Evolutionary conservation across 2,888 invertebrate genomes (phyloP).

Genomic region (Scaptodrosophila latifasciaeformis): DNA sequence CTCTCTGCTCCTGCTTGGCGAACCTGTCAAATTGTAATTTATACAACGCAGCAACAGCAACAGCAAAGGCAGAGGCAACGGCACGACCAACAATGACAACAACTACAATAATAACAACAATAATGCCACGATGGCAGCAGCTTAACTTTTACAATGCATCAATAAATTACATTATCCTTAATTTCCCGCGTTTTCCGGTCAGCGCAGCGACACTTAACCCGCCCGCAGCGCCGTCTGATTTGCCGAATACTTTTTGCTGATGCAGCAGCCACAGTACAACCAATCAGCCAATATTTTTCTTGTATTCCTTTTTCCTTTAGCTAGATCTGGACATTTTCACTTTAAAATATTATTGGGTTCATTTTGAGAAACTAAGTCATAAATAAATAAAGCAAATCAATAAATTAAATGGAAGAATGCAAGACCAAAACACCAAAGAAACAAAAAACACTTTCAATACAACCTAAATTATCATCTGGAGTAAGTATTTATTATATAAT

Average conservation of each 20-base stretch:
- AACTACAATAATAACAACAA: no score
- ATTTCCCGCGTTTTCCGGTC: constrained; percentile 67
- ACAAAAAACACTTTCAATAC: no score
- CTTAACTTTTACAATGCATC: constrained; percentile 67
- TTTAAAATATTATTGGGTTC: no score
- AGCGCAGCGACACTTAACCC: constrained; percentile 52
- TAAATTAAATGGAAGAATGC: no score
- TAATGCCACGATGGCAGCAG: constrained; percentile 34
- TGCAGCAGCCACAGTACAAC: constrained; percentile 35
- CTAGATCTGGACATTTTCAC: no score
- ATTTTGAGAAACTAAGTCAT: no score
- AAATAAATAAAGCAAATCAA: no score
- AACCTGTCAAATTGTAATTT: constrained; percentile 60
- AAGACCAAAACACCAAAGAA: no score
- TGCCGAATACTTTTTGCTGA: constrained; percentile 36
- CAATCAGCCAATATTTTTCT: no score
- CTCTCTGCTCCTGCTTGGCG: constrained; percentile 8
- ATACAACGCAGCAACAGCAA: constrained; percentile 43
- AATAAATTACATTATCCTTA: constrained; percentile 68
- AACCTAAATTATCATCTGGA: no score
- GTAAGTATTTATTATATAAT: no score
- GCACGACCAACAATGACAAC: constrained; percentile 12
- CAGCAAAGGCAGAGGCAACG: constrained; percentile 1
- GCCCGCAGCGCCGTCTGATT: constrained; percentile 42
- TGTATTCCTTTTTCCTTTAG: no score